These are phyloP conservation scores for Apoda limacodes DNA, from an alignment of 2,888 invertebrate species.

Conservation along the genomic window DNA sequence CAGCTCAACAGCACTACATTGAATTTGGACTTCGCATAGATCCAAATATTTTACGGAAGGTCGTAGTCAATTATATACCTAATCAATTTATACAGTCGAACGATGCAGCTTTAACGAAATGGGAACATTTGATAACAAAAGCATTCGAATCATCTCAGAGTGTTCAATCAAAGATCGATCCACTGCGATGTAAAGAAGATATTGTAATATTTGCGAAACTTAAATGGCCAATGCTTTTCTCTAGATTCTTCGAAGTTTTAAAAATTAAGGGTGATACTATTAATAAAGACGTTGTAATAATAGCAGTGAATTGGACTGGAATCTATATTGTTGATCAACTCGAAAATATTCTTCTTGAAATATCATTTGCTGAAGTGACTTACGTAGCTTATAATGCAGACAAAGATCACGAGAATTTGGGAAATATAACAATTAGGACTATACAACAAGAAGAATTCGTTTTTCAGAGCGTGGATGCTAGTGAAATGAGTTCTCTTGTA, in stretches of 20 bases:
- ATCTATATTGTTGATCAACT: conserved; percentile 92
- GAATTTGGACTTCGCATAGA: conserved; percentile 80
- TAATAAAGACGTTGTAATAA: conserved; percentile 80
- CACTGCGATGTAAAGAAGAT: conserved; percentile 85
- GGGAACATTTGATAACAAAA: conserved; percentile 79
- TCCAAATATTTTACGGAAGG: conserved; percentile 74
- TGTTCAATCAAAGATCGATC: conserved; percentile 74
- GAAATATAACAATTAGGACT: conserved; percentile 81
- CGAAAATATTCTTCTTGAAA: conserved; percentile 89
- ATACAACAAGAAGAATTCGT: conserved; percentile 90
- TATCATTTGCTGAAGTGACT: conserved; percentile 87
- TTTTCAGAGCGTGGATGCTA: conserved; percentile 90
- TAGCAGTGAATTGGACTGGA: conserved; percentile 95
- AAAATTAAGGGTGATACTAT: conserved; percentile 77
- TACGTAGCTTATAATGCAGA: conserved; percentile 74
- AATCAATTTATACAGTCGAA: conserved; percentile 76
- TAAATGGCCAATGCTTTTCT: conserved; percentile 95
- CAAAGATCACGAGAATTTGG: conserved; percentile 60
- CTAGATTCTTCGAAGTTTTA: conserved; percentile 93
- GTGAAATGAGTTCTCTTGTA: conserved; percentile 85
- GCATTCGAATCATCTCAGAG: conserved; percentile 80
- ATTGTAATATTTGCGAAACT: conserved; percentile 91
- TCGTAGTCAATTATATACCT: conserved; percentile 85
- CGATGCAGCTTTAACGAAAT: conserved; percentile 73
- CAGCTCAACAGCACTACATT: conserved; percentile 91